Evolutionary conservation across 2,113 vertebrate genomes (phyloP).

Genomic region (Chinchilla lanigera): DNA sequence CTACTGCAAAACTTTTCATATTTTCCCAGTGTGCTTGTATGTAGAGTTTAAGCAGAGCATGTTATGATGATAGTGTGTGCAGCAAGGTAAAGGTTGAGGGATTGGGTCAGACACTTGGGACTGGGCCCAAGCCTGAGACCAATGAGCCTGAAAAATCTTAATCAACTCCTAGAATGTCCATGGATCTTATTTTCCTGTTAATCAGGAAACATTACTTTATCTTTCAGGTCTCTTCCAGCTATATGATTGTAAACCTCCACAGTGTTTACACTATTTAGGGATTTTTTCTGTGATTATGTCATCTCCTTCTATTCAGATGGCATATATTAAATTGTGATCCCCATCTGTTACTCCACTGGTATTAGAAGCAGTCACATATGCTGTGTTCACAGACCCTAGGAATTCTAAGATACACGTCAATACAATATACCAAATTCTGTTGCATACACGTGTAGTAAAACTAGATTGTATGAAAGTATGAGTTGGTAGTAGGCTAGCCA

Average conservation of each 20-base stretch:
- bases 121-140: neutral
- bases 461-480: neutral
- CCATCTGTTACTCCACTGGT: neutral
- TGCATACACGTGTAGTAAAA: neutral
- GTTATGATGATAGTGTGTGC: neutral
- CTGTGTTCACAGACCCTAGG: neutral
- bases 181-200: neutral
- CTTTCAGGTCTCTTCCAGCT: neutral
- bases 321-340: neutral
- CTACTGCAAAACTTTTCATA: neutral
- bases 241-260: neutral
- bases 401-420: neutral
- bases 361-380: neutral
- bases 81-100: neutral
- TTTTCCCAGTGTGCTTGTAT: neutral
- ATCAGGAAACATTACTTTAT: neutral
- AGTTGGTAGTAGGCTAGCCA: neutral
- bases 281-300: constrained; percentile 40
- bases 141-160: neutral
- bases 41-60: neutral
- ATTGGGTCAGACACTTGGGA: neutral
- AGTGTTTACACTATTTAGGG: neutral
- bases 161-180: neutral
- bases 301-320: neutral
- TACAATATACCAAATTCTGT: neutral